Evolutionary conservation across 2,113 vertebrate genomes (phyloP), one percentile per base, ranked within the genome.

Genomic region (Progne subis): DNA sequence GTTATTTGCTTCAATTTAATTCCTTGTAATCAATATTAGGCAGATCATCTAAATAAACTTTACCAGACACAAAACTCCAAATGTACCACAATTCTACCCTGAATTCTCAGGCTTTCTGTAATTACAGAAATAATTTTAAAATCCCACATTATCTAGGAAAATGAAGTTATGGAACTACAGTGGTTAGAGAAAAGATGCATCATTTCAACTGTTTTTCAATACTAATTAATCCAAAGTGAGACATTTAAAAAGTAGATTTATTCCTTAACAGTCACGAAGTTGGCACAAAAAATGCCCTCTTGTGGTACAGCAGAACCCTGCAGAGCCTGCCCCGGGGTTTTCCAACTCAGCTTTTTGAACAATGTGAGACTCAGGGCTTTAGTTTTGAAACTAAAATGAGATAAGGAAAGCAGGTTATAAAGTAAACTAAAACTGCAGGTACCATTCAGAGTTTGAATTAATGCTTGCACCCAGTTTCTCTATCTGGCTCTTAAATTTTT

Each of bases 241-340:
- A 29, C 37, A 65, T 23, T 46, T 82, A 76, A 84, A 91, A 91
- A 83, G 21, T 5, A 64, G 37, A 18, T 67, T 70, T 41, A 68
- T 28, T 57, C 39, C 43, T 50, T 23, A 80, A 39, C 0, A 88
- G 34, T 31, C 5, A 1, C 52, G 50, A 37, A 59, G 50, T 2
- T 77, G 90, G 88, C 86, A 81, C 47, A 23, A 88, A 70, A 95
- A 90, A 83, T 70, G 88, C 95, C 92, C 86, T 92, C 96, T 97
- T 47, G 94, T 83, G 95, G 96, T 68, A 74, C 68, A 83, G 82
- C 55, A 64, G 63, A 83, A 78, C 29, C 39, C 90, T 92, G 88
- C 86, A 75, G 60, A 93, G 44, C 13, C n/a, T 55, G 44, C n/a
- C 64, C 64, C 59, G 9, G 0, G 20, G 56, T 44, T 57, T 75